Conservation (phyloP, 2,113 vertebrate genomes). For the Rattus rattus region DNA sequence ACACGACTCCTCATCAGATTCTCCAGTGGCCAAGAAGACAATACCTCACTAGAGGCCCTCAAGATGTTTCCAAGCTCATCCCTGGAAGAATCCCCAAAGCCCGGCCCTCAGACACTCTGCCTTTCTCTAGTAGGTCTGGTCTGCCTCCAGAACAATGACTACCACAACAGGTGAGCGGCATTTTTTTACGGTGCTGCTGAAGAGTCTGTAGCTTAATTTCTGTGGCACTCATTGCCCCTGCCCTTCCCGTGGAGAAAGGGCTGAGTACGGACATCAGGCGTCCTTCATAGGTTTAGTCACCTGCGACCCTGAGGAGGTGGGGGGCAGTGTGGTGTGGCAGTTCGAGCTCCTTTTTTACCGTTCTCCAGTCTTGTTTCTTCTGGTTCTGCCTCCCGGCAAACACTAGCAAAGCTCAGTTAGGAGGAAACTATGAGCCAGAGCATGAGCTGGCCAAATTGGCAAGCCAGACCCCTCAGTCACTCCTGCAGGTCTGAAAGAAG, state of each 20-base stretch:
- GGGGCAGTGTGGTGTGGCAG: conserved; percentile 31
- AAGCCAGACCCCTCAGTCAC: conserved; percentile 57
- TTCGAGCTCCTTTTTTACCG: conserved; percentile 57
- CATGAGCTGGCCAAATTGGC: neutral
- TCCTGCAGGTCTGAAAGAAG: conserved; percentile 56
- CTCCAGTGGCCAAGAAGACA: neutral
- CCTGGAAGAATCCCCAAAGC: neutral
- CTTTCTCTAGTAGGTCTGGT: conserved; percentile 74
- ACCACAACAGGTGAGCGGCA: conserved; percentile 71
- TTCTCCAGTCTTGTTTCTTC: conserved; percentile 41
- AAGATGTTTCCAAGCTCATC: neutral
- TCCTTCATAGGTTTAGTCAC: neutral
- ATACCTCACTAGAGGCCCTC: neutral
- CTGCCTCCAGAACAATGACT: conserved; percentile 82
- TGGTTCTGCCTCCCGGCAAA: conserved; percentile 65
- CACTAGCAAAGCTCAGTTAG: neutral
- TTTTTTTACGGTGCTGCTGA: neutral
- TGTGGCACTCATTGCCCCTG: neutral
- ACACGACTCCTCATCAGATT: neutral
- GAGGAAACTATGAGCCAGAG: neutral
- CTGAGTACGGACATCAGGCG: neutral
- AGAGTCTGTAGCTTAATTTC: neutral
- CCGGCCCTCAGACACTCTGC: conserved; percentile 50
- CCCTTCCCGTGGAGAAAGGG: conserved; percentile 18
- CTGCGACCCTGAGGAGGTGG: conserved; percentile 55